Evolutionary conservation across 2,797 vertebrate genomes (phyloP).

Genomic region (Dermochelys coriacea): DNA sequence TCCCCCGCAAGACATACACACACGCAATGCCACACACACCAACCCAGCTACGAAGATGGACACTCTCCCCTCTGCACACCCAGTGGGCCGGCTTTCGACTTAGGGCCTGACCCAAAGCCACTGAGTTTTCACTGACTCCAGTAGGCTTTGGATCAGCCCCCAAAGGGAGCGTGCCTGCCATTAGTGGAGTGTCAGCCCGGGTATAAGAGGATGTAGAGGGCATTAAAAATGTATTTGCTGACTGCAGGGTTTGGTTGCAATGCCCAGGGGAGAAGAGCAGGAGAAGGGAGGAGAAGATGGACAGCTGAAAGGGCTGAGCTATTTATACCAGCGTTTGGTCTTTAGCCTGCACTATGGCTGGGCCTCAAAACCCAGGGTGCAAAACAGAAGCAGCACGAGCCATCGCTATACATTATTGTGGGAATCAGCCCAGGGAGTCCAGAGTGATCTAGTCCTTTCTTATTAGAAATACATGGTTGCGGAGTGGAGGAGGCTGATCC

Average conservation of each 20-base stretch:
- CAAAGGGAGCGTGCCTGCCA: neutral
- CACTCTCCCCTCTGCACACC: neutral
- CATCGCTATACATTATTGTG: neutral
- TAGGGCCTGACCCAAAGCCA: neutral
- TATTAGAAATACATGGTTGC: neutral
- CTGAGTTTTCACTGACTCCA: neutral
- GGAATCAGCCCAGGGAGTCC: neutral
- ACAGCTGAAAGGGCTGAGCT: neutral
- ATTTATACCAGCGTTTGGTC: neutral
- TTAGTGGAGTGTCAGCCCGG: neutral
- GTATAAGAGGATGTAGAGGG: neutral
- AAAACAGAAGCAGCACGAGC: neutral
- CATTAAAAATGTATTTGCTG: neutral
- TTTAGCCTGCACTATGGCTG: rapidly evolving
- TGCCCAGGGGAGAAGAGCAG: neutral
- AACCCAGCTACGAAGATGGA: neutral
- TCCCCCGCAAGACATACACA: neutral
- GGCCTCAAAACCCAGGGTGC: neutral
- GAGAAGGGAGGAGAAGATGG: neutral
- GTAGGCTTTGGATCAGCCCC: neutral
- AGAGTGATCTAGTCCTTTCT: no score
- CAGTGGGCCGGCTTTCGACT: neutral
- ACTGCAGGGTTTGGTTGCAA: neutral
- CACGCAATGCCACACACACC: neutral
- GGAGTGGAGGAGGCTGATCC: neutral